These are phyloP conservation scores for Gryllus longicercus DNA, from an alignment of 2,888 invertebrate genomes.

Conservation along the genomic window DNA sequence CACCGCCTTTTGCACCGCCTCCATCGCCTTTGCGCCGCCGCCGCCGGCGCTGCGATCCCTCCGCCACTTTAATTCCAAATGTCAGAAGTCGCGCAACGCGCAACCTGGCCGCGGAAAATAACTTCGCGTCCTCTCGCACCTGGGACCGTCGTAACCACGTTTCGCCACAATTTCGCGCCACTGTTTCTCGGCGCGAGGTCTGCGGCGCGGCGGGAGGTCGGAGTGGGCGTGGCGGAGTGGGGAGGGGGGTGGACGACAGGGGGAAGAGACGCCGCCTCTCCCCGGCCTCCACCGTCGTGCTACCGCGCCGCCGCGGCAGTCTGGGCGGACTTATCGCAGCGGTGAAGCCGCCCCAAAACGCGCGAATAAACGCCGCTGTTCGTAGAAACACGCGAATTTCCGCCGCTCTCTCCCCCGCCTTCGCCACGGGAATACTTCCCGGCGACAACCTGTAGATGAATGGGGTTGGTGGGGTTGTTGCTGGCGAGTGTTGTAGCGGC, in stretches of 20 bases:
- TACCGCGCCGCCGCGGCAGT: background rate
- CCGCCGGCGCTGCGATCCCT: background rate
- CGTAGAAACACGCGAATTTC: no score
- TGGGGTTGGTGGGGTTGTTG: no score
- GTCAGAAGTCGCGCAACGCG: background rate
- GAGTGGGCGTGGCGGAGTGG: no score
- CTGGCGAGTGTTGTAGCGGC: no score
- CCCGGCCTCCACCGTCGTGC: background rate
- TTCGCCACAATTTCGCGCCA: background rate
- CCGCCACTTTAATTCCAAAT: background rate
- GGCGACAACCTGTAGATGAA: no score
- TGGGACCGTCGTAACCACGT: background rate
- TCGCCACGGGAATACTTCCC: no score
- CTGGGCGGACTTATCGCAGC: background rate
- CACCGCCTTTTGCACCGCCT: no score
- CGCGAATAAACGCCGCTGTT: no score
- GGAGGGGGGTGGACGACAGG: no score
- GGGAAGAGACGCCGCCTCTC: no score
- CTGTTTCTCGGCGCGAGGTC: background rate
- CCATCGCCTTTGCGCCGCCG: background rate
- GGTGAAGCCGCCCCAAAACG: no score
- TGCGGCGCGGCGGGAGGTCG: background rate
- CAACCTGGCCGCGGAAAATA: slow-evolving; percentile 1
- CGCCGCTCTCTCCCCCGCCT: no score
- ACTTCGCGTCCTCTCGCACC: background rate